Percentiles rank a stretch among this genome's conserved stretches.
Evolutionary conservation across 1,140 invertebrate species (phyloP).

Genomic region (Heliconius melpomene): DNA sequence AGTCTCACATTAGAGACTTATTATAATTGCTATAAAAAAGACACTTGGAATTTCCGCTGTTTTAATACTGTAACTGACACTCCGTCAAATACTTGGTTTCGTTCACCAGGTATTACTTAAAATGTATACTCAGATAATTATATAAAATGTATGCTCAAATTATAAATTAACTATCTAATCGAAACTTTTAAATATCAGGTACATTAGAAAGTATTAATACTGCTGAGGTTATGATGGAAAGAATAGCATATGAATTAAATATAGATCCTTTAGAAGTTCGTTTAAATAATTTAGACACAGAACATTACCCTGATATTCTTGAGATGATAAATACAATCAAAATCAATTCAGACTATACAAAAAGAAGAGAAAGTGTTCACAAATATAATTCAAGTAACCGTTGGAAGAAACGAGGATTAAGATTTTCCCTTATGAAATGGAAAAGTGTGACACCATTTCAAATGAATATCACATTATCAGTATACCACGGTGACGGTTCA

Average conservation of each 20-base stretch:
- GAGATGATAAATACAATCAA: constrained; percentile 25
- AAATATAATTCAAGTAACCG: constrained; percentile 23
- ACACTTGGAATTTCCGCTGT: constrained; percentile 26
- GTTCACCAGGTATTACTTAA: constrained; percentile 24
- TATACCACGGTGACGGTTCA: constrained; percentile 88
- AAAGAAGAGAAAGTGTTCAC: constrained; percentile 6
- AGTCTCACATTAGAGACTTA: not conserved
- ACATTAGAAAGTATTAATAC: constrained; percentile 14
- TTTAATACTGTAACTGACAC: constrained; percentile 31
- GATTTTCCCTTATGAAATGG: constrained; percentile 85
- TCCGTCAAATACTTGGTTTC: constrained; percentile 34
- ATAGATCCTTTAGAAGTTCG: constrained; percentile 28
- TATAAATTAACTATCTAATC: not conserved
- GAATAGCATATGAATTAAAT: constrained; percentile 26
- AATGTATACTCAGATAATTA: not conserved
- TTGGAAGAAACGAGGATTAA: constrained; percentile 80
- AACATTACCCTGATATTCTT: not conserved
- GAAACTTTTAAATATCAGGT: not conserved
- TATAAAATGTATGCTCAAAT: not conserved
- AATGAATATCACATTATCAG: constrained; percentile 84
- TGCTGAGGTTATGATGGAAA: constrained; percentile 25
- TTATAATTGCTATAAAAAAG: constrained; percentile 26
- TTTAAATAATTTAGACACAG: constrained; percentile 18
- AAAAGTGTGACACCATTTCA: constrained; percentile 75
- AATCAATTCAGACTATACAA: constrained; percentile 7